These are phyloP conservation scores for Notospermus geniculatus DNA, from an alignment of 1,140 invertebrate species.

Conservation along the genomic window DNA sequence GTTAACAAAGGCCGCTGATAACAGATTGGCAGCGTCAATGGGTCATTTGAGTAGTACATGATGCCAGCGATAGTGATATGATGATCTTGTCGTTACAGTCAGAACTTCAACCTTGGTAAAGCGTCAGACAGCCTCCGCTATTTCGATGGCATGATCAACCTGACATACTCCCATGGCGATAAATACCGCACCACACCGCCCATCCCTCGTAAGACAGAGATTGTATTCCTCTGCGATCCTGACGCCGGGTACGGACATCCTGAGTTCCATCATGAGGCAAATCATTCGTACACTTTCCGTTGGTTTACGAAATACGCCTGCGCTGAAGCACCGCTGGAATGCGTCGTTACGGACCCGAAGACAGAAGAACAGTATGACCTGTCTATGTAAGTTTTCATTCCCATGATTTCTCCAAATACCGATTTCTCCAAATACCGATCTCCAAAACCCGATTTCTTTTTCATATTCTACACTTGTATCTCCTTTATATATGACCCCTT, in stretches of 20 bases:
- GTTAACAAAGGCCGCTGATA: no score
- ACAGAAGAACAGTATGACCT: slow-evolving; percentile 47
- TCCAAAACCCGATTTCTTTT: no score
- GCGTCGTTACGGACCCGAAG: slow-evolving; percentile 35
- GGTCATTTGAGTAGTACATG: no score
- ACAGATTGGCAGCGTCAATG: no score
- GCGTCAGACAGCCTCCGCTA: slow-evolving; percentile 33
- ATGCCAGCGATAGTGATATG: no score
- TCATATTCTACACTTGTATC: no score
- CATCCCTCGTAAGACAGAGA: slow-evolving; percentile 41
- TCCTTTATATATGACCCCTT: no score
- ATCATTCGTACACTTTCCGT: slow-evolving; percentile 44
- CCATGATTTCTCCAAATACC: no score
- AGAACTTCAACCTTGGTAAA: slow-evolving; percentile 34
- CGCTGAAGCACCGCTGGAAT: slow-evolving; percentile 38
- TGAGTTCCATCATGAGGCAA: slow-evolving; percentile 37
- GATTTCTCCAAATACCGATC: no score
- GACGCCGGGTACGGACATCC: slow-evolving; percentile 42
- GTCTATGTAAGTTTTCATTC: slow-evolving; percentile 32
- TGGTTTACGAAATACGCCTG: slow-evolving; percentile 54
- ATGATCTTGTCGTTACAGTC: no score
- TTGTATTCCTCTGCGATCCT: slow-evolving; percentile 51
- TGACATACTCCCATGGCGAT: slow-evolving; percentile 48
- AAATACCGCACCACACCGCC: slow-evolving; percentile 33
- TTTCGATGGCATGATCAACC: slow-evolving; percentile 50